Conservation (phyloP, 2,797 vertebrate species). For the Taenioides sp. region DNA sequence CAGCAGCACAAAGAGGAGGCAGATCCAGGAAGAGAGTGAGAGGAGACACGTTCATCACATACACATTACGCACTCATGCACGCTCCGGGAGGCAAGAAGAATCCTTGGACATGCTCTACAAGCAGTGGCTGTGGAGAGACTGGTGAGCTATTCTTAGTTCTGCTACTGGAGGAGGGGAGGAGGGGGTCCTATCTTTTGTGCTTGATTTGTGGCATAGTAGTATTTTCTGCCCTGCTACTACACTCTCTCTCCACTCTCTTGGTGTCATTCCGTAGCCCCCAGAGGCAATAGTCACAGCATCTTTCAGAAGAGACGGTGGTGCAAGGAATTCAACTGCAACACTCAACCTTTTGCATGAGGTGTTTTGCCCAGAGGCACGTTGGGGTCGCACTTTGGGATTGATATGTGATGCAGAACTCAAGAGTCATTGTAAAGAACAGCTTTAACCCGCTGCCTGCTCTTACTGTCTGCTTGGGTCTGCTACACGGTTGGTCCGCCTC, state of each 20-base stretch:
- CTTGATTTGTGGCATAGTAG: slow-evolving; percentile 73
- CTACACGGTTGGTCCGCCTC: slow-evolving; percentile 73
- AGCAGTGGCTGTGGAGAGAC: slow-evolving; percentile 72
- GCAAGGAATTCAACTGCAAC: slow-evolving; percentile 30
- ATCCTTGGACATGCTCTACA: slow-evolving; percentile 70
- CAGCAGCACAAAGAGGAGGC: slow-evolving; percentile 54
- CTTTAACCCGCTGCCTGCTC: slow-evolving; percentile 67
- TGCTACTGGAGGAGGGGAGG: slow-evolving; percentile 58
- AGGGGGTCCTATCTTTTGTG: slow-evolving; percentile 53
- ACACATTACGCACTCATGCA: slow-evolving; percentile 27
- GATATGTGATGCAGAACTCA: slow-evolving; percentile 74
- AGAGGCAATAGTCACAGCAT: slow-evolving; percentile 57
- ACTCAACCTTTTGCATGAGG: slow-evolving; percentile 31
- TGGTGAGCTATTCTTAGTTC: slow-evolving; percentile 77
- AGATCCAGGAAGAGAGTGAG: slow-evolving; percentile 65
- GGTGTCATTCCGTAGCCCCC: slow-evolving; percentile 55
- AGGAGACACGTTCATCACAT: slow-evolving; percentile 57
- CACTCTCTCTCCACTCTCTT: slow-evolving; percentile 55
- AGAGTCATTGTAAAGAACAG: slow-evolving; percentile 82
- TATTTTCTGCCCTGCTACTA: slow-evolving; percentile 71
- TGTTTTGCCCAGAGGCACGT: slow-evolving; percentile 18
- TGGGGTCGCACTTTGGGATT: slow-evolving; percentile 32
- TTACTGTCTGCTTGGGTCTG: slow-evolving; percentile 71
- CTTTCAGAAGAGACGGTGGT: slow-evolving; percentile 43
- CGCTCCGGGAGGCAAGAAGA: slow-evolving; percentile 58